Conservation (phyloP, 2,797 vertebrate species). For the Spea hammondii region DNA sequence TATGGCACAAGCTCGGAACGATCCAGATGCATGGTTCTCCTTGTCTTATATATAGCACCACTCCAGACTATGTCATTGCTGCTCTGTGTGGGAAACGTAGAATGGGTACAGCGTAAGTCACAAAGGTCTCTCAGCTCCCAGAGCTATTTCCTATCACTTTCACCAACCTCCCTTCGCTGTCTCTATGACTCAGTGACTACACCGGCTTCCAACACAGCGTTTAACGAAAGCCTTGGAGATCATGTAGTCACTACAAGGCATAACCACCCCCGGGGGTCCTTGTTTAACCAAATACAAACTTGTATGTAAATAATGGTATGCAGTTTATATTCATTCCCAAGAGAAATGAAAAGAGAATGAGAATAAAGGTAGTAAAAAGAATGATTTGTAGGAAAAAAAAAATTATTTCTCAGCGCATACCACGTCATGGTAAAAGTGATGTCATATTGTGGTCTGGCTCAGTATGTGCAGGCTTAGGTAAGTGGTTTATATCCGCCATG, state of each 20-base stretch:
- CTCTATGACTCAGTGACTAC: neutral
- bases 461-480: too few species aligned
- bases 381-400: too few species aligned
- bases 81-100: constrained; percentile 63
- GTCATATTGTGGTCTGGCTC: too few species aligned
- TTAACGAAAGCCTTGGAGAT: neutral
- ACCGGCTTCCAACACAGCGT: neutral
- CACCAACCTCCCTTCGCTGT: constrained; percentile 10
- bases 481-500: too few species aligned
- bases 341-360: neutral
- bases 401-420: too few species aligned
- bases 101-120: constrained; percentile 57
- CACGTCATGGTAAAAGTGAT: too few species aligned
- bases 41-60: constrained; percentile 43
- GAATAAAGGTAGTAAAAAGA: neutral
- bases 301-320: too few species aligned
- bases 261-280: neutral
- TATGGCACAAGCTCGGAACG: constrained; percentile 16
- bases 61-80: constrained; percentile 33
- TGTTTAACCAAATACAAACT: too few species aligned
- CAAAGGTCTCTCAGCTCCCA: constrained; percentile 66
- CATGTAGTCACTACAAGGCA: neutral
- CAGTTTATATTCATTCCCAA: too few species aligned
- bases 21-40: constrained; percentile 54
- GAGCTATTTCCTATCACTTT: constrained; percentile 51